A percentile compares a stretch with the other conserved stretches of the same genome.
These are phyloP conservation scores for Glyptemys insculpta DNA, from an alignment of 2,797 vertebrate species.

Conservation along the genomic window DNA sequence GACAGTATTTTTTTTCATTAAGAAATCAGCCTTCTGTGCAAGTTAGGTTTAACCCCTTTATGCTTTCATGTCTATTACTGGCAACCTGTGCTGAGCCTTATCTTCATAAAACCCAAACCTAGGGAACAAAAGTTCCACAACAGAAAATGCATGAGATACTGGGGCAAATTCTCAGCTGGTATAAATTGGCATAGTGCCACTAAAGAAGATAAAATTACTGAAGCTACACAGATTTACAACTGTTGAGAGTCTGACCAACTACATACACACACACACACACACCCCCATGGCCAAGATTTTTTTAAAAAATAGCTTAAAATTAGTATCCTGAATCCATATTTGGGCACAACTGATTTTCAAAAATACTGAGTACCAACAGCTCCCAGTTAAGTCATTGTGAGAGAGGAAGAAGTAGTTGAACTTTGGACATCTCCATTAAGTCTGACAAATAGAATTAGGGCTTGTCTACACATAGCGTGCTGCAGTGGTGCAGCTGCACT, in stretches of 20 bases:
- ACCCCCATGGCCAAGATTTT: neutral
- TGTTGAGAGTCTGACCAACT: neutral
- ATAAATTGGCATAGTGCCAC: neutral
- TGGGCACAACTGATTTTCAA: neutral
- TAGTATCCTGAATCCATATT: neutral
- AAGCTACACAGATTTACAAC: neutral
- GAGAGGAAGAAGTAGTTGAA: neutral
- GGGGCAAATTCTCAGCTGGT: neutral
- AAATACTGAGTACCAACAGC: neutral
- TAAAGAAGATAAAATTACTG: neutral
- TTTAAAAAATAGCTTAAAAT: neutral
- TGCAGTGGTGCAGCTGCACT: no score
- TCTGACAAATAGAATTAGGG: neutral
- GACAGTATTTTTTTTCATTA: neutral
- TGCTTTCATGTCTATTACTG: neutral
- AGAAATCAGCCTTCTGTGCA: neutral
- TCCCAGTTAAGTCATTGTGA: neutral
- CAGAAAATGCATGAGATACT: neutral
- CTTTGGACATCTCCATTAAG: neutral
- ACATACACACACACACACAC: neutral
- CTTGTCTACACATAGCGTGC: no score
- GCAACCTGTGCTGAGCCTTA: neutral
- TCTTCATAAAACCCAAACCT: accelerated
- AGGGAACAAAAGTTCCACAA: neutral
- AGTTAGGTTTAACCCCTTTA: neutral